Conservation (phyloP, 2,888 invertebrate species). For the Drosophila nr. perissopoda region DNA sequence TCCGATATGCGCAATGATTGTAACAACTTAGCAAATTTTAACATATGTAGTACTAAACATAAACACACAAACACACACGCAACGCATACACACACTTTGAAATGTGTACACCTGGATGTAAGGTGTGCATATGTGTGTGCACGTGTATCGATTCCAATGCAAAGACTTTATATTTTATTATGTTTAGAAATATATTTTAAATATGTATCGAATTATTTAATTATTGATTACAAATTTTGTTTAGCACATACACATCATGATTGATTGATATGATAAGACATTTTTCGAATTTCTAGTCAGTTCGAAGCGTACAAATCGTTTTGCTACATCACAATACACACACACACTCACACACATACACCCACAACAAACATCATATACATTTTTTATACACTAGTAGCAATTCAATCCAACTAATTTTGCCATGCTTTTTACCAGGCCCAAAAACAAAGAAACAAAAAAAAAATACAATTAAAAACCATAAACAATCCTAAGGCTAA, state of each 20-base stretch:
- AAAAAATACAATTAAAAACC: slow-evolving; percentile 44
- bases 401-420: slow-evolving; percentile 47
- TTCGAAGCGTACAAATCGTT: slow-evolving; percentile 60
- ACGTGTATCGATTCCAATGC: slow-evolving; percentile 66
- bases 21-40: slow-evolving; percentile 32
- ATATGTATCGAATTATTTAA: slow-evolving; percentile 37
- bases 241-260: slow-evolving; percentile 26
- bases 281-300: slow-evolving; percentile 63
- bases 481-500: slow-evolving; percentile 63
- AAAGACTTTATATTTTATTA: slow-evolving; percentile 67
- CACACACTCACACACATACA: slow-evolving; percentile 12
- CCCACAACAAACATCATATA: slow-evolving; percentile 15
- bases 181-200: slow-evolving; percentile 52
- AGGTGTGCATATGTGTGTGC: neutral
- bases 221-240: slow-evolving; percentile 36
- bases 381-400: slow-evolving; percentile 34
- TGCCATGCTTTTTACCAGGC: slow-evolving; percentile 63
- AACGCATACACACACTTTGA: slow-evolving; percentile 10
- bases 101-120: slow-evolving; percentile 29
- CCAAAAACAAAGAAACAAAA: slow-evolving; percentile 32
- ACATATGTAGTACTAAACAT: slow-evolving; percentile 4
- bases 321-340: slow-evolving; percentile 39
- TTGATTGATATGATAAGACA: slow-evolving; percentile 46
- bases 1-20: slow-evolving; percentile 39
- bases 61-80: slow-evolving; percentile 21